Conservation (phyloP, 2,113 vertebrate species). For the Clarias batrachus region DNA sequence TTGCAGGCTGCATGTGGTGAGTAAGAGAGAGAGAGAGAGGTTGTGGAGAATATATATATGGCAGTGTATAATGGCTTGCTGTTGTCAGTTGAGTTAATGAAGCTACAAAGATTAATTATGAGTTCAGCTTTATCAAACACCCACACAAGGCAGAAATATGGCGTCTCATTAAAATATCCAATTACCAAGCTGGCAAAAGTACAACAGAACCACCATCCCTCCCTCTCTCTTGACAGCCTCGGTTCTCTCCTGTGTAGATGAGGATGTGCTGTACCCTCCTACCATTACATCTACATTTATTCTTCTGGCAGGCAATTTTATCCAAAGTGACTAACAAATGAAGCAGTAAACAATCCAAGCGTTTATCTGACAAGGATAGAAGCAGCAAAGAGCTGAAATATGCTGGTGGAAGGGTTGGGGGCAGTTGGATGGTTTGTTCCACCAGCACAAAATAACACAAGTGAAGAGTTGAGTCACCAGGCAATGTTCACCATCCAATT, state of each 20-base stretch:
- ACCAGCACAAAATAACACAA: not conserved
- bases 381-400: not conserved
- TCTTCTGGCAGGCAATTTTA: slow-evolving; percentile 10
- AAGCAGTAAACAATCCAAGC: slow-evolving; percentile 17
- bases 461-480: not conserved
- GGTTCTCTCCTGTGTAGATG: not conserved
- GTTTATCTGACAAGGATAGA: not conserved
- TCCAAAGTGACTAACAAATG: slow-evolving; percentile 21
- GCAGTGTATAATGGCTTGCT: not conserved
- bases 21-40: not conserved
- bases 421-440: not conserved
- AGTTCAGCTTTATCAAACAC: slow-evolving; percentile 34
- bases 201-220: not conserved
- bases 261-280: slow-evolving; percentile 9
- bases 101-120: slow-evolving; percentile 44
- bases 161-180: slow-evolving; percentile 43
- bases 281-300: slow-evolving; percentile 25
- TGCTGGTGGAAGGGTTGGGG: not conserved
- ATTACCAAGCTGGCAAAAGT: slow-evolving; percentile 40
- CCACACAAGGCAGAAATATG: slow-evolving; percentile 37
- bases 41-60: not conserved
- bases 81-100: slow-evolving; percentile 40
- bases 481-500: not conserved
- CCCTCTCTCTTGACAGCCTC: not conserved
- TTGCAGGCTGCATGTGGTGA: not conserved